Evolutionary conservation across 2,113 vertebrate species (phyloP).

Genomic region (Mirza zaza): DNA sequence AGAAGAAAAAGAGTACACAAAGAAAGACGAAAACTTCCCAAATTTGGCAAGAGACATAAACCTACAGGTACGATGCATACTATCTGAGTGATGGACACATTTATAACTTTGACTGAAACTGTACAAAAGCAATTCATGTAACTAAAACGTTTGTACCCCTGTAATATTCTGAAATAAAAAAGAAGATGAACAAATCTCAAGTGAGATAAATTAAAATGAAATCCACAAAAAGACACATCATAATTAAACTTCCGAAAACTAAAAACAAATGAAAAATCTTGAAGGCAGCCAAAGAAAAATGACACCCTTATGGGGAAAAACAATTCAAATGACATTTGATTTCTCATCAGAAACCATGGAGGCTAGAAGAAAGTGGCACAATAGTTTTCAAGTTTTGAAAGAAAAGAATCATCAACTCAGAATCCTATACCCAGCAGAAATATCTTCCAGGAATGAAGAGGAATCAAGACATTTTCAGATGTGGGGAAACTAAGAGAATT

Average conservation of each 20-base stretch:
- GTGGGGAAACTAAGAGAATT: not conserved
- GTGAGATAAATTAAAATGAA: conserved; percentile 24
- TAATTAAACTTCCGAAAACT: not conserved
- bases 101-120: too few species aligned
- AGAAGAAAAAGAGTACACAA: too few species aligned
- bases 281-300: not conserved
- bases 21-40: not conserved
- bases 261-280: not conserved
- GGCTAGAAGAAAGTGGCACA: not conserved
- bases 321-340: not conserved
- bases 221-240: not conserved
- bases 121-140: too few species aligned
- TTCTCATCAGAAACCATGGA: conserved; percentile 1
- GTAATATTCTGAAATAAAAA: not conserved
- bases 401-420: not conserved
- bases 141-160: too few species aligned
- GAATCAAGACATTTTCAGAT: not conserved
- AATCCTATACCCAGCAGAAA: not conserved
- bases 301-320: not conserved
- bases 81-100: too few species aligned
- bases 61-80: not conserved
- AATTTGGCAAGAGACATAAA: not conserved
- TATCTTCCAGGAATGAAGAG: not conserved
- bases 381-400: conserved; percentile 3
- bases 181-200: not conserved